Evolutionary conservation across 2,113 vertebrate genomes (phyloP).

Genomic region (Acrocephalus arundinaceus): DNA sequence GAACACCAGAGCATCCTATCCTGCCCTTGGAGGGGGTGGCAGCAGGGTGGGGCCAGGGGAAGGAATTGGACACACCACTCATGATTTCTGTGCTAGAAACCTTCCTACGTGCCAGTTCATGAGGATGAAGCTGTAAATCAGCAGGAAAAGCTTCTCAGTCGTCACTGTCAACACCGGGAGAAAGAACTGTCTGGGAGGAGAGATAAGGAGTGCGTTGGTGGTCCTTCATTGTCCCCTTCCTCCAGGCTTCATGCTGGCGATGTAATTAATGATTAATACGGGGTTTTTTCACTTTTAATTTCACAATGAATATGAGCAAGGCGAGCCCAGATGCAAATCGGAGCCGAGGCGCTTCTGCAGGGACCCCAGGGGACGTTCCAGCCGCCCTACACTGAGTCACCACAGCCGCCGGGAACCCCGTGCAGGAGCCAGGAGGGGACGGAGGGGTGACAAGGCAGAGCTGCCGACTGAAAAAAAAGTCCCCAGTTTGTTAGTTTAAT

Average conservation of each 20-base stretch:
- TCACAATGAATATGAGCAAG: background rate
- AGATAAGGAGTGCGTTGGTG: background rate
- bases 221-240: background rate
- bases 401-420: background rate
- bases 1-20: background rate
- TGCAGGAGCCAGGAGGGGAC: background rate
- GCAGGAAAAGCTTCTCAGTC: background rate
- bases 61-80: background rate
- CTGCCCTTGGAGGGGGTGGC: background rate
- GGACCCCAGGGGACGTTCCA: background rate
- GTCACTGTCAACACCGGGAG: rapidly evolving
- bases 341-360: background rate
- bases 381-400: background rate
- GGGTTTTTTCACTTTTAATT: background rate
- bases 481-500: background rate
- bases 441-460: background rate
- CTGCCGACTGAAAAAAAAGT: background rate
- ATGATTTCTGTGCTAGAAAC: background rate
- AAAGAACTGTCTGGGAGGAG: background rate
- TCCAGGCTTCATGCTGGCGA: background rate
- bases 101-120: rapidly evolving
- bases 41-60: background rate
- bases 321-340: background rate
- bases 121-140: background rate
- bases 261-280: background rate